Conservation (phyloP, 2,113 vertebrate genomes). For the Pelvicachromis taeniatus region DNA sequence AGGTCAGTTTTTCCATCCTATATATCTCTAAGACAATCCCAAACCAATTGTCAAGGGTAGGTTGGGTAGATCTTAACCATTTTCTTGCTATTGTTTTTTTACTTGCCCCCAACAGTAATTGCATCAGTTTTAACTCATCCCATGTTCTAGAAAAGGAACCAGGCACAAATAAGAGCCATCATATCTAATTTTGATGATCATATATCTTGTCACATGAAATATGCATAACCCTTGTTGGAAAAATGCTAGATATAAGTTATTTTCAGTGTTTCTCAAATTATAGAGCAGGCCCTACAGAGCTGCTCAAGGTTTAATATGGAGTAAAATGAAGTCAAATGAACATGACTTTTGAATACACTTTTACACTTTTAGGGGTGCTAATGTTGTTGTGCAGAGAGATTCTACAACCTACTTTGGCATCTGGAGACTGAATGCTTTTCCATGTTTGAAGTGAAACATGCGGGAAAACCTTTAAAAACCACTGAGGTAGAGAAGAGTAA, state of each 20-base stretch:
- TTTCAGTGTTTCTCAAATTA: not conserved
- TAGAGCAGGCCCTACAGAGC: not conserved
- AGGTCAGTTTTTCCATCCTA: too few species aligned
- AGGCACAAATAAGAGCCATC: too few species aligned
- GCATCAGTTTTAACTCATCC: too few species aligned
- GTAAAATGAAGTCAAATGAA: not conserved
- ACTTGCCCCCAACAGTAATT: too few species aligned
- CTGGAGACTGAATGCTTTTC: too few species aligned
- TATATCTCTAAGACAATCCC: too few species aligned
- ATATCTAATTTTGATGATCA: not conserved
- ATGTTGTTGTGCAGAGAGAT: rapidly evolving
- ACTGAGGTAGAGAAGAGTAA: not conserved
- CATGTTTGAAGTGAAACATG: not conserved
- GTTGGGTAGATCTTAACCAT: too few species aligned
- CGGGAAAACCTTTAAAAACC: not conserved
- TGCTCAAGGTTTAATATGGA: not conserved
- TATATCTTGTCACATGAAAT: not conserved
- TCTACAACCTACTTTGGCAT: too few species aligned
- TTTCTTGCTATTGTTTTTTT: too few species aligned
- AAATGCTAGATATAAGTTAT: not conserved
- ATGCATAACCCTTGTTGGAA: not conserved
- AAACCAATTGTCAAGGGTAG: too few species aligned
- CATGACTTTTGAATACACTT: rapidly evolving
- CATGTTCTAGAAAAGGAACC: too few species aligned
- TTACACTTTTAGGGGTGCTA: too few species aligned